These are phyloP conservation scores for Sebastes paucispinis DNA, from an alignment of 2,797 vertebrate genomes.

Conservation along the genomic window DNA sequence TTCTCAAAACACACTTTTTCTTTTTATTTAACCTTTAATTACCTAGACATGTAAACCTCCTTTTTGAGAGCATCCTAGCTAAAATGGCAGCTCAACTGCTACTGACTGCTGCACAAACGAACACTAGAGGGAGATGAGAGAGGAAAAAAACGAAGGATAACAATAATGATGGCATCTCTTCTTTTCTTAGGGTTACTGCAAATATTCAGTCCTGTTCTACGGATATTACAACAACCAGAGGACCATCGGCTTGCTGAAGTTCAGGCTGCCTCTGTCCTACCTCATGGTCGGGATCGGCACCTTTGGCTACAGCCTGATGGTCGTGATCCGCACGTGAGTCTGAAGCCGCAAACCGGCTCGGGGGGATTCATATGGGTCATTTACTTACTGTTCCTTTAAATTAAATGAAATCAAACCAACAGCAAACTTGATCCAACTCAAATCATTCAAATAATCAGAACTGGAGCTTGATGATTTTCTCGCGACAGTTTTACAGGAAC, in stretches of 20 bases:
- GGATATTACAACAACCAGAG: slow-evolving; percentile 96
- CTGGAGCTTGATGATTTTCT: too few species aligned
- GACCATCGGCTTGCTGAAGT: slow-evolving; percentile 94
- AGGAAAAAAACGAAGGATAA: neutral
- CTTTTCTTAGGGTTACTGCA: slow-evolving; percentile 90
- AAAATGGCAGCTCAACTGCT: neutral
- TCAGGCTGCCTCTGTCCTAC: slow-evolving; percentile 94
- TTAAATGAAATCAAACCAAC: too few species aligned
- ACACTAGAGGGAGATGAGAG: neutral
- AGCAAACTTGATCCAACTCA: too few species aligned
- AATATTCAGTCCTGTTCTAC: slow-evolving; percentile 96
- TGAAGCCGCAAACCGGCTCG: neutral
- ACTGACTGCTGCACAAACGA: neutral
- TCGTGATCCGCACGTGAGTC: slow-evolving; percentile 98
- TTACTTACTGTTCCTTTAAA: neutral
- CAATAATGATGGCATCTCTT: neutral
- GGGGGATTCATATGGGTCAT: neutral
- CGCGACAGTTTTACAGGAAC: too few species aligned
- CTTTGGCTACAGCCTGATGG: slow-evolving; percentile 97
- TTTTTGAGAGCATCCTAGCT: neutral
- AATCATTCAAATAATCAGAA: too few species aligned
- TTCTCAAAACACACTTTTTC: neutral
- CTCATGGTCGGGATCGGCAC: slow-evolving; percentile 95
- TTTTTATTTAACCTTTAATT: neutral
- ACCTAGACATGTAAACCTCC: neutral